A percentile compares a stretch with the other conserved stretches of the same genome.
Conservation (phyloP, 1,140 invertebrate genomes). For the Aplysia californica region DNA sequence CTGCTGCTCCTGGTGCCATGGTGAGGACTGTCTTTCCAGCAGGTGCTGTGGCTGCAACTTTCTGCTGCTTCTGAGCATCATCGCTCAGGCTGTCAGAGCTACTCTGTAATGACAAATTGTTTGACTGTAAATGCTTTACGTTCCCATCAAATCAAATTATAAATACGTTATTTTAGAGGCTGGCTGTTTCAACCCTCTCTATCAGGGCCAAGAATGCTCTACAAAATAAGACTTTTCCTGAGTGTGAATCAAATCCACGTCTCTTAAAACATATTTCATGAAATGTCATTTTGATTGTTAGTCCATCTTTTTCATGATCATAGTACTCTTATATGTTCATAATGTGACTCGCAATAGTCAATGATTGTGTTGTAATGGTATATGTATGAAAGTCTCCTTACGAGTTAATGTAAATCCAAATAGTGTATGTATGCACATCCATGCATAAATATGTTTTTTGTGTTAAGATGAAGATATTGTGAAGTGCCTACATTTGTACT, state of each 20-base stretch:
- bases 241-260: too few species aligned
- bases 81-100: constrained; percentile 21
- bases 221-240: too few species aligned
- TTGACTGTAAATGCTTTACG: neutral
- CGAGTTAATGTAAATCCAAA: too few species aligned
- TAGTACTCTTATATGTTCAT: too few species aligned
- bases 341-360: too few species aligned
- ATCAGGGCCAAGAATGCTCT: neutral
- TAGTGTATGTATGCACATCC: too few species aligned
- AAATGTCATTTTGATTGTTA: neutral
- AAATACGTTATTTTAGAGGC: neutral
- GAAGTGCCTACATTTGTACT: neutral
- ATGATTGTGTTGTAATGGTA: too few species aligned
- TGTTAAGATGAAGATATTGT: too few species aligned
- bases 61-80: neutral
- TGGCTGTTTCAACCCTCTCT: neutral
- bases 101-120: constrained; percentile 1
- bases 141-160: too few species aligned
- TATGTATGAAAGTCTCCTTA: too few species aligned
- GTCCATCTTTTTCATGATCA: too few species aligned
- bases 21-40: neutral
- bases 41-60: neutral
- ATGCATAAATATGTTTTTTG: too few species aligned
- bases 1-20: neutral
- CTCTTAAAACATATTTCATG: neutral